Evolutionary conservation across 2,797 vertebrate species (phyloP).

Genomic region (Sitta carolinensis): DNA sequence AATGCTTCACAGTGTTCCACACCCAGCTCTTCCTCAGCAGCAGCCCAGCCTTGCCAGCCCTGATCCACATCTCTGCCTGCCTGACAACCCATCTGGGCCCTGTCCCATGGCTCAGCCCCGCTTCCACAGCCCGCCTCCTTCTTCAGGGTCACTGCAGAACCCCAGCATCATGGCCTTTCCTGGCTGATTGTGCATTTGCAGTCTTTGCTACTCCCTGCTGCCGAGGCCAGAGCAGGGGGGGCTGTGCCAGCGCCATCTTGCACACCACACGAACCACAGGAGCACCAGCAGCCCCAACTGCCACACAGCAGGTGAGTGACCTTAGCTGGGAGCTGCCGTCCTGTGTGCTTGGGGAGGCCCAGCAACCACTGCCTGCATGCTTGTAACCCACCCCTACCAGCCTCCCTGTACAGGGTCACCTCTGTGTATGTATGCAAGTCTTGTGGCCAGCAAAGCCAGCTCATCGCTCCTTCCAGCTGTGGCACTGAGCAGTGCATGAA

Average conservation of each 20-base stretch:
- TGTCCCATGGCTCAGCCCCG: neutral
- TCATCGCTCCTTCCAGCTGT: neutral
- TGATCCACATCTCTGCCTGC: rapidly evolving
- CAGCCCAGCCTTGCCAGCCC: neutral
- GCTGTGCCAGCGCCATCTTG: rapidly evolving
- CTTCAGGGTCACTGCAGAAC: rapidly evolving
- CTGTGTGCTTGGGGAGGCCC: neutral
- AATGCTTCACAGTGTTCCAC: neutral
- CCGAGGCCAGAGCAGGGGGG: neutral
- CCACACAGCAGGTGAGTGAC: neutral
- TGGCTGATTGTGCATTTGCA: rapidly evolving
- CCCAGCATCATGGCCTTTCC: rapidly evolving
- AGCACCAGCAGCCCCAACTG: neutral
- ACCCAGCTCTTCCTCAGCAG: neutral
- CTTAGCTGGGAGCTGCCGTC: neutral
- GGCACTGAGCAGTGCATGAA: conserved; percentile 3
- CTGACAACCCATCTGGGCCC: neutral
- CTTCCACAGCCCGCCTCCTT: neutral
- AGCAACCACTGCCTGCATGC: neutral
- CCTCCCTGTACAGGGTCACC: neutral
- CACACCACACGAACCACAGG: rapidly evolving
- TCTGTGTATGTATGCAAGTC: neutral
- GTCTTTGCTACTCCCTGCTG: neutral
- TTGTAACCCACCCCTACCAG: neutral
- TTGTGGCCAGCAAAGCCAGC: neutral